phyloP scores from a whole-genome alignment of 2,888 invertebrate species.

The Dicyrtomina minuta region DNA sequence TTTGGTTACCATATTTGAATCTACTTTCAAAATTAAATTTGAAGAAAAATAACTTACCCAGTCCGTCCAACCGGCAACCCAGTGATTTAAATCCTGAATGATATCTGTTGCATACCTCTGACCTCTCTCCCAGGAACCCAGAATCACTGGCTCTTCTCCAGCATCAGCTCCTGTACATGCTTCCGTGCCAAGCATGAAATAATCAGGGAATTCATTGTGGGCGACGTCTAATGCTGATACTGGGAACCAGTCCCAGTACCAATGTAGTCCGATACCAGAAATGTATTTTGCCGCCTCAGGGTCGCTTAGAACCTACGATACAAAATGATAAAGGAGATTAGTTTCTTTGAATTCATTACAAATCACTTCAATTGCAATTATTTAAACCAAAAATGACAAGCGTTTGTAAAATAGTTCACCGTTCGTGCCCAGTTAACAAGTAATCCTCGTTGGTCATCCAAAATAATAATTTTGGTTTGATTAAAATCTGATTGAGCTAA shows the following conservation, averaged over 20 bases:
- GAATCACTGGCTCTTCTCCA: slow-evolving; percentile 42
- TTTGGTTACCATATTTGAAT: no score
- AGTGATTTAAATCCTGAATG: slow-evolving; percentile 60
- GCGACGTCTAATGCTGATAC: slow-evolving; percentile 56
- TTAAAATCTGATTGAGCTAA: slow-evolving; percentile 62
- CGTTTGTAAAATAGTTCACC: no score
- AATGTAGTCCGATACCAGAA: slow-evolving; percentile 62
- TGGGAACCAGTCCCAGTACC: slow-evolving; percentile 60
- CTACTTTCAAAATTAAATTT: not conserved
- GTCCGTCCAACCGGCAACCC: slow-evolving; percentile 62
- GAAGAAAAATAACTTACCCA: slow-evolving; percentile 56
- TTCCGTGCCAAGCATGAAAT: slow-evolving; percentile 62
- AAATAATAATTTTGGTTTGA: slow-evolving; percentile 68
- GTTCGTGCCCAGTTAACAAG: slow-evolving; percentile 57
- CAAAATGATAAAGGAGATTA: no score
- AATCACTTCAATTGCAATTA: no score
- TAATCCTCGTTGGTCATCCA: slow-evolving; percentile 66
- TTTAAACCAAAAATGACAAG: no score
- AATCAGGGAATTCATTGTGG: slow-evolving; percentile 59
- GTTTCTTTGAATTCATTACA: no score
- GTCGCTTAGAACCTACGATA: slow-evolving; percentile 52
- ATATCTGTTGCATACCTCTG: slow-evolving; percentile 61
- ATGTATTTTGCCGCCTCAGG: slow-evolving; percentile 55
- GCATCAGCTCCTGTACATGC: slow-evolving; percentile 57
- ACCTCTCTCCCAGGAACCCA: slow-evolving; percentile 62